phyloP scores from a whole-genome alignment of 1,140 invertebrate genomes.

The Drosophila pseudoobscura region DNA sequence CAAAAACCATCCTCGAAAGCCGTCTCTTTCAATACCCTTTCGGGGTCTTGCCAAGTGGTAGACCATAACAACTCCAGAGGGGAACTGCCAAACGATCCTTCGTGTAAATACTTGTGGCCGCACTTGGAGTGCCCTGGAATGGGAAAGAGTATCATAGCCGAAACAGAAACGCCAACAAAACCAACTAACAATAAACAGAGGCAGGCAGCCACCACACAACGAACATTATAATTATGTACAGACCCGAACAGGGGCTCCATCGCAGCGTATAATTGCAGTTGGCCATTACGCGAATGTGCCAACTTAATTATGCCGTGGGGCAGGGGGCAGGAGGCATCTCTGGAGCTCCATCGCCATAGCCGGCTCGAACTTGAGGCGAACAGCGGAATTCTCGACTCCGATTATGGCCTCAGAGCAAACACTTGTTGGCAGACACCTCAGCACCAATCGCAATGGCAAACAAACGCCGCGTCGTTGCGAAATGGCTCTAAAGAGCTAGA shows the following conservation, averaged over 20 bases:
- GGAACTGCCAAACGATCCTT: too few species aligned
- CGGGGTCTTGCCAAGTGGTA: too few species aligned
- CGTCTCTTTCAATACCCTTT: too few species aligned
- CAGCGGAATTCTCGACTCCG: slow-evolving; percentile 17
- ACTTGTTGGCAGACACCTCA: slow-evolving; percentile 51
- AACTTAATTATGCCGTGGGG: slow-evolving; percentile 76
- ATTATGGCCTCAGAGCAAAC: slow-evolving; percentile 33
- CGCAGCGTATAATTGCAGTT: slow-evolving; percentile 55
- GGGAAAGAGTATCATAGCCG: slow-evolving; percentile 32
- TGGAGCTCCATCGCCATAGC: slow-evolving; percentile 7
- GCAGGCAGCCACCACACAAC: slow-evolving; percentile 35
- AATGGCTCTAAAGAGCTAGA: slow-evolving; percentile 48
- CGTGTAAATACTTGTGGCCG: too few species aligned
- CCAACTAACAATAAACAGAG: slow-evolving; percentile 19
- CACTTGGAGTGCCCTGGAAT: too few species aligned
- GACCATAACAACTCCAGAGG: too few species aligned
- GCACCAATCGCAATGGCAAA: slow-evolving; percentile 48
- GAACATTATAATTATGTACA: slow-evolving; percentile 48
- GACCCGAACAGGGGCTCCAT: slow-evolving; percentile 12
- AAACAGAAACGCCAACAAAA: slow-evolving; percentile 53
- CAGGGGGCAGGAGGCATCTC: slow-evolving; percentile 41
- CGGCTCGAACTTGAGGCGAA: slow-evolving; percentile 12
- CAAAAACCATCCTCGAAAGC: slow-evolving; percentile 1
- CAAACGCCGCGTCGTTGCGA: slow-evolving; percentile 61
- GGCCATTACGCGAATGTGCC: slow-evolving; percentile 76